A percentile compares a stretch with the other conserved stretches of the same genome.
Conservation (phyloP, 1,140 invertebrate species). For the Cyrtorhinus lividipennis region DNA sequence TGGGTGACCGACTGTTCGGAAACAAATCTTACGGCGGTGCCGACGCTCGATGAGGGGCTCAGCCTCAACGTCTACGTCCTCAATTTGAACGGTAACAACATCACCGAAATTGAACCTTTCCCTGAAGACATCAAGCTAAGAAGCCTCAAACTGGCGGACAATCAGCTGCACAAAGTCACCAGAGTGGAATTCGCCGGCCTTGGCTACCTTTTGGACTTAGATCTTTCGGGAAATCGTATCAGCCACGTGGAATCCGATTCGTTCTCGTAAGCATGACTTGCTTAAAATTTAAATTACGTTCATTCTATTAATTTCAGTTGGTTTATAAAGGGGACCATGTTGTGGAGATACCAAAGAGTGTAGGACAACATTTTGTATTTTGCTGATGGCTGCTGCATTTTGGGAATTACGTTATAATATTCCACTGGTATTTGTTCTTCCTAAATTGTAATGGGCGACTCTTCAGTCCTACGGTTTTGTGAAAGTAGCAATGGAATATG, state of each 20-base stretch:
- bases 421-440: too few species aligned
- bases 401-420: too few species aligned
- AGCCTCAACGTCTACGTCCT: conserved; percentile 52
- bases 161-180: conserved; percentile 41
- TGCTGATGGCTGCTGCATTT: too few species aligned
- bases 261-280: conserved; percentile 42
- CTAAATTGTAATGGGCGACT: too few species aligned
- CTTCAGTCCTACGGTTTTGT: too few species aligned
- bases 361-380: too few species aligned
- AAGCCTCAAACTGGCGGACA: conserved; percentile 52
- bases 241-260: conserved; percentile 44
- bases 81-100: conserved; percentile 53
- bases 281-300: background rate
- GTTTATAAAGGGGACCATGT: too few species aligned
- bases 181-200: conserved; percentile 44
- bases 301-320: too few species aligned
- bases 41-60: conserved; percentile 41
- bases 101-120: conserved; percentile 41
- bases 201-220: conserved; percentile 50
- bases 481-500: background rate
- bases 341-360: too few species aligned
- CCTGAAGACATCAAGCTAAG: conserved; percentile 49
- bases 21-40: conserved; percentile 52
- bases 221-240: conserved; percentile 50
- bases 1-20: conserved; percentile 63